Base-by-base conservation (phyloP, 1,140 invertebrate genomes). In the Monochamus saltuarius region DNA sequence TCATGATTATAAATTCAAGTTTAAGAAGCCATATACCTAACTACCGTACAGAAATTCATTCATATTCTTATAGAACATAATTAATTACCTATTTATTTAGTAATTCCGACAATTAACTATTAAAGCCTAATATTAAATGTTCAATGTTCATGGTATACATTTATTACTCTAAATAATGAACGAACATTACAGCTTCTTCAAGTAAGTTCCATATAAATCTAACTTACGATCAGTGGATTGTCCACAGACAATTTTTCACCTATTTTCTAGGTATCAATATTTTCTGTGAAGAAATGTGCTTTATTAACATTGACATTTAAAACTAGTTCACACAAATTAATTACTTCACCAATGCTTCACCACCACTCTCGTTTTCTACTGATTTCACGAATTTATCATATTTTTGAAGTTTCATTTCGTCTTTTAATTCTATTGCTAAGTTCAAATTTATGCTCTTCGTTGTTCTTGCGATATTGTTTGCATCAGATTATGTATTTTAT, bases 241-340 rank as follows among this genome's bases (percentile, higher is more conserved):
- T 7, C 83, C 82, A 72, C 91, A 93, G 19, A 94, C 87, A 42
- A 83, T 84, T 64, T 88, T 90, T 92, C 92, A 92, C 58, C 89
- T 84, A 69, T 85, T 84, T 65, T 94, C 90, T 0, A 95, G 78
- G 56, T 85, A 87, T 84, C 85, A 7, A 94, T 79, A n/a, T 85
- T 82, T 57, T 88, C 83, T 0, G 84, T 84, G 56, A 89, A 85
- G 52, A 90, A 88, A 63, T 88, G 86, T 0, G 85, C 84, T 70
- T 88, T 87, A 74, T 85, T 84, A 0, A 84, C 79, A 56, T 90
- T 88, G 19, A 87, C 89, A 63, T 82, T 88, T 16, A 91, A 76
- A 7, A 92, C 71, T n/a, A 90, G 79, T 67, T 94, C 88, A 71
- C 91, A 93, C 0, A 93, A 81, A 69, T 92, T 93, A 1, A 95